Conservation (phyloP, 2,113 vertebrate species). For the Cynopterus brachyotis region DNA sequence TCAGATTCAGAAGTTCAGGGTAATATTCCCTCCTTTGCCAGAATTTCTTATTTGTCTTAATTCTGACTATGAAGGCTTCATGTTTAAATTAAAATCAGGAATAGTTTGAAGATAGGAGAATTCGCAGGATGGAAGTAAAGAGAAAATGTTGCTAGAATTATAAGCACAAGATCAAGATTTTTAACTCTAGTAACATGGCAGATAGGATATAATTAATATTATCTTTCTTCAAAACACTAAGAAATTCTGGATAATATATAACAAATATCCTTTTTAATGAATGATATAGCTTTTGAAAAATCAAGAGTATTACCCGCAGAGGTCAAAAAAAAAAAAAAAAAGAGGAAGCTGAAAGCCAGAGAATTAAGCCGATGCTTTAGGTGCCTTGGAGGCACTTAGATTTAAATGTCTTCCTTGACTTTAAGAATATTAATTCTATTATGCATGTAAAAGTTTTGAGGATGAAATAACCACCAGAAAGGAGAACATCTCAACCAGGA, state of each 20-base stretch:
- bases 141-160: neutral
- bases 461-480: neutral
- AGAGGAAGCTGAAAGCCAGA: neutral
- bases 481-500: neutral
- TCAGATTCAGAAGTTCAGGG: neutral
- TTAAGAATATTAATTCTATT: neutral
- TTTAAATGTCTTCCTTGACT: slow-evolving; percentile 13
- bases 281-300: neutral
- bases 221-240: neutral
- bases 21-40: neutral
- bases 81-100: neutral
- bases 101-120: neutral
- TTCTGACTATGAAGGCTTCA: neutral
- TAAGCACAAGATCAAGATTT: neutral
- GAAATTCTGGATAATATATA: neutral
- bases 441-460: neutral
- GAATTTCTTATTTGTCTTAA: neutral
- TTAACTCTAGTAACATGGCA: neutral
- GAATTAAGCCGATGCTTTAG: neutral
- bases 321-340: slow-evolving; percentile 11
- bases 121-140: neutral
- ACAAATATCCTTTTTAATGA: neutral
- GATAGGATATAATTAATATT: neutral
- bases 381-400: neutral
- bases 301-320: neutral